Evolutionary conservation across 2,797 vertebrate species (phyloP).

Genomic region (Squalus acanthias): DNA sequence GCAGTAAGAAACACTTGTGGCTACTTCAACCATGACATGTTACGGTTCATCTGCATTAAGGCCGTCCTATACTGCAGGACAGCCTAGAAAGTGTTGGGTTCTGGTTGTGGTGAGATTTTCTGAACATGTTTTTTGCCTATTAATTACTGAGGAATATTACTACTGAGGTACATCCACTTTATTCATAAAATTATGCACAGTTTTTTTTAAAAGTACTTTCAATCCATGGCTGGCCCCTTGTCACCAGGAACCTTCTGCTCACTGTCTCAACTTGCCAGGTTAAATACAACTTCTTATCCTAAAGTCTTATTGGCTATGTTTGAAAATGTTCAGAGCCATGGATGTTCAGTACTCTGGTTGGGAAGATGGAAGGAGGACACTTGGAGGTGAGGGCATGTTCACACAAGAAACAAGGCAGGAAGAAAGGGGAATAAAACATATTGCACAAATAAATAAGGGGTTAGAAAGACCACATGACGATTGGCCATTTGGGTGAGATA

Average conservation of each 20-base stretch:
- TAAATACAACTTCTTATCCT: not conserved
- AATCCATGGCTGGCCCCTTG: no score
- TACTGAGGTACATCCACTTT: not conserved
- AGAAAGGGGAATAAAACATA: not conserved
- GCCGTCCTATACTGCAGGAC: not conserved
- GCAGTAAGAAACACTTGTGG: no score
- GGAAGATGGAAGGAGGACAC: no score
- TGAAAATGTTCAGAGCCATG: not conserved
- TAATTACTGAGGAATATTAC: not conserved
- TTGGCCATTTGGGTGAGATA: not conserved
- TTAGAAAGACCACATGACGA: not conserved
- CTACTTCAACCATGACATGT: no score
- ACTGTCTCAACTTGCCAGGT: not conserved
- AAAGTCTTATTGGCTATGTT: not conserved
- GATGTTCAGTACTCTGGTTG: not conserved
- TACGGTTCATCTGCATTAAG: not conserved
- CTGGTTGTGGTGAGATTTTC: not conserved
- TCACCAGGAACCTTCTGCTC: no score
- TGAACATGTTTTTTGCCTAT: not conserved
- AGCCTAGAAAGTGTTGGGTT: not conserved
- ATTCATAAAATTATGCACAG: no score
- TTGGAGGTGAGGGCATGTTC: not conserved
- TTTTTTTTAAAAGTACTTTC: no score
- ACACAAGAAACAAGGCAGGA: not conserved
- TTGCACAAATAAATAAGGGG: not conserved